Evolutionary conservation across 2,888 invertebrate genomes (phyloP), one percentile per base, ranked within the genome.

Genomic region (Tillus elongatus): DNA sequence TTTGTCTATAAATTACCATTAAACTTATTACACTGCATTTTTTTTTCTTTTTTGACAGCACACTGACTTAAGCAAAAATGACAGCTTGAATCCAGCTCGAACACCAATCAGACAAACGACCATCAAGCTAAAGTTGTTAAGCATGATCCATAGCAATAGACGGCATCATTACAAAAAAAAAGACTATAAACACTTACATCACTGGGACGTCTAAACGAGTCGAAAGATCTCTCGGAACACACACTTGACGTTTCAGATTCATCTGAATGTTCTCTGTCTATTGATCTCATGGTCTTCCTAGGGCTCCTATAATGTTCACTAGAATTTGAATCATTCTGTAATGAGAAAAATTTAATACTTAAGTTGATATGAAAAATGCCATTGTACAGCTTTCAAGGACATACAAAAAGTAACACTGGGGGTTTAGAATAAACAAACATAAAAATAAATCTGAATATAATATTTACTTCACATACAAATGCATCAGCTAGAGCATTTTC

Each of bases 201-300:
- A 52, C 83, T 78, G 24, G 76, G 80, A 50, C 87, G 71, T 42
- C 85, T 75, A 51, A 76, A 85, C 2, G 87, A 87, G 62, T 89
- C 87, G 50, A 84, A 77, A 34, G 89, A 89, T 15, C 88, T 71
- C 55, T 95, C 95, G 0, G 93, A 95, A 61, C 93, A 93, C 8
- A 96, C 84, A 57, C 92, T 93, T 32, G 93, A 95, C 0, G 92
- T 93, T 64, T 96, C 95, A 4, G 92, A 90, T 56, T 91, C 90
- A 51, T 84, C 84, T 9, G 82, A 82, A 55, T 82, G 82, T 35
- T 33, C 31, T 54, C 90, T 88, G 15, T 85, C 84, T 1, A 65
- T 40, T 1, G 64, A 61, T 26, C 63, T 47, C 49, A 63, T 53
- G 3, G 45, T 41, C 44, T 63, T 63, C 40, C 64, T 51, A 14